Base-by-base conservation (phyloP, 1,140 invertebrate genomes). In the Meloidogyne hapla region DNA sequence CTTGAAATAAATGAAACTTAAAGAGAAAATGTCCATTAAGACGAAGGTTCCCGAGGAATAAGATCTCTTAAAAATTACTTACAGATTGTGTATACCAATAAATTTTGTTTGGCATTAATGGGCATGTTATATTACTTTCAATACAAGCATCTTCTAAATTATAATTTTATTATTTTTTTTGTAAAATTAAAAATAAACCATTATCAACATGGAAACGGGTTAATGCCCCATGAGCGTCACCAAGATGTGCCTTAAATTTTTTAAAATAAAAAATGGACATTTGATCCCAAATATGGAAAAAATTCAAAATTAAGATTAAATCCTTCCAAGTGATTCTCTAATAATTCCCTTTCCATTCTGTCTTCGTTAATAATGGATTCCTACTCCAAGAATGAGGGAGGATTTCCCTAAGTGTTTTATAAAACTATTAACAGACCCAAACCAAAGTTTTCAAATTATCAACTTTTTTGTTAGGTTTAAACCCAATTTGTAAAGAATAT, bases 41-140 rank as follows among this genome's bases (percentile, higher is more conserved):
- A n/a, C n/a, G n/a, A n/a, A n/a, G n/a, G n/a, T n/a, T n/a, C n/a
- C n/a, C n/a, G n/a, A n/a, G n/a, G n/a, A n/a, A n/a, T n/a, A n/a
- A n/a, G n/a, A n/a, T n/a, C n/a, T n/a, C n/a, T n/a, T 40, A 38
- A 42, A n/a, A 69, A 13, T 6, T 5, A 64, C 56, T n/a, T n/a
- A 80, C 79, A 26, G 75, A 74, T 61, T 80, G 79, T n/a, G 62
- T 80, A 61, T 80, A 80, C 40, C 26, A 80, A 63, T 80, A 80
- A 18, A 61, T 80, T 45, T 78, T 75, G 15, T 74, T 79, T n/a
- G 75, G 65, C 66, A 82, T 65, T 61, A 80, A 33, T 13, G 79
- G 79, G 40, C 79, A 80, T 2, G 79, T 80, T 67, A 80, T 81
- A 48, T 80, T 80, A 26, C 67, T 70, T 40, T 40, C 76, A 25